These are phyloP conservation scores for Limanda limanda DNA, from an alignment of 2,113 vertebrate species.

Conservation along the genomic window DNA sequence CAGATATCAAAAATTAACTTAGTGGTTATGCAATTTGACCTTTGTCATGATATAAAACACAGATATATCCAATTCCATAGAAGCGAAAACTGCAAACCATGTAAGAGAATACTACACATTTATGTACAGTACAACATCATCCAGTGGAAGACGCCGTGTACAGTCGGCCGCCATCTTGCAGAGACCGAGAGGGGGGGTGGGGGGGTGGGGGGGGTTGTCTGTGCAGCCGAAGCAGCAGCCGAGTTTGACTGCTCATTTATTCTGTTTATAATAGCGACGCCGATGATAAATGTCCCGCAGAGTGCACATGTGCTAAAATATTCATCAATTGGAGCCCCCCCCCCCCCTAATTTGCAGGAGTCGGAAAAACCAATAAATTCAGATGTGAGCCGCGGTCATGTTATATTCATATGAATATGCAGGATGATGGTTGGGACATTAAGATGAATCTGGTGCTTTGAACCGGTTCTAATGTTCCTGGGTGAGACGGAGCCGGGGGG, in stretches of 20 bases:
- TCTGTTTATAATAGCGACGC: conserved; percentile 94
- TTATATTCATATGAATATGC: conserved; percentile 85
- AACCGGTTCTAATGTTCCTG: conserved; percentile 67
- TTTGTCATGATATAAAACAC: no score
- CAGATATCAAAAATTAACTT: no score
- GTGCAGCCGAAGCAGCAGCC: conserved; percentile 85
- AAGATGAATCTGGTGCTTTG: conserved; percentile 79
- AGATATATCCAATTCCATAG: no score
- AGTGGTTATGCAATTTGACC: no score
- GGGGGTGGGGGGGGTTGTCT: background rate
- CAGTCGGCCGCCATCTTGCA: conserved; percentile 21
- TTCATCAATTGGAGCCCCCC: conserved; percentile 88
- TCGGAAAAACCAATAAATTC: conserved; percentile 85
- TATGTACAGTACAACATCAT: no score
- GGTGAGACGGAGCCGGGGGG: conserved; percentile 52
- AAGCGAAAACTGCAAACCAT: no score
- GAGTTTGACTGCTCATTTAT: conserved; percentile 97
- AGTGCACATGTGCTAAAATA: conserved; percentile 99
- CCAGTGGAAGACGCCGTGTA: conserved; percentile 12
- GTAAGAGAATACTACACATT: no score
- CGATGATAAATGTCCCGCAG: conserved; percentile 96
- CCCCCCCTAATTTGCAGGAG: conserved; percentile 81
- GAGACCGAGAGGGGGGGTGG: conserved; percentile 11
- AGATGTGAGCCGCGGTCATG: conserved; percentile 76
- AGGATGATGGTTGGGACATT: conserved; percentile 77